Evolutionary conservation across 2,797 vertebrate genomes (phyloP), one percentile per base, ranked within the genome.

Genomic region (Salarias fasciatus): DNA sequence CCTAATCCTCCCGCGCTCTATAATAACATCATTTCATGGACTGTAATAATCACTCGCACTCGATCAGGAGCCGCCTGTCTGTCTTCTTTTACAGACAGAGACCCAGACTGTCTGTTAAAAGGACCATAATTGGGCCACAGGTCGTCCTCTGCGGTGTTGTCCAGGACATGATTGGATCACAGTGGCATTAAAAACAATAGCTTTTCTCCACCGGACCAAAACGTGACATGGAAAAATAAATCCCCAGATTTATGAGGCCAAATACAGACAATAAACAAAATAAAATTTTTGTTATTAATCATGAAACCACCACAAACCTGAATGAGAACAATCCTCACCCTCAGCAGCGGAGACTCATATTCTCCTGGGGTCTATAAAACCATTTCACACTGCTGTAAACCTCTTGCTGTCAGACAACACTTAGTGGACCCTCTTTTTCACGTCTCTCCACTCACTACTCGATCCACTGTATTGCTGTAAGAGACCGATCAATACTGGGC

Each of bases 1-100:
- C 36, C 55, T 87, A 82, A 89, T 80, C 80, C 80, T 61, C 70
- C 58, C 30, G 5, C 51, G 60, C 72, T 78, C 71, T 24, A 28
- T 56, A 53, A 63, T 24, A 24, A 47, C 70, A 57, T 68, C 72
- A 81, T 67, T 76, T 78, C 11, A 69, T 11, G 38, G 15, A 29
- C 63, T 56, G 49, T 63, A 60, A 71, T 50, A 70, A 63, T 31
- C 28, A 51, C 18, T 58, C 43, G 42, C 63, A 58, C 13, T 66
- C 47, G 64, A 0, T 9, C 14, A 42, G 43, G 38, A 33, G 54
- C 53, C 9, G 47, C 48, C 54, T 24, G 51, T 59, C 66, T 63
- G 40, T 13, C 47, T 52, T 47, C 8, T 56, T 43, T 37, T 15
- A 8, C 74, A 82, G 70, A 80, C 62, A 64, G 49, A 53, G 45